phyloP scores from a whole-genome alignment of 2,113 vertebrate genomes.

The Sciurus niger region DNA sequence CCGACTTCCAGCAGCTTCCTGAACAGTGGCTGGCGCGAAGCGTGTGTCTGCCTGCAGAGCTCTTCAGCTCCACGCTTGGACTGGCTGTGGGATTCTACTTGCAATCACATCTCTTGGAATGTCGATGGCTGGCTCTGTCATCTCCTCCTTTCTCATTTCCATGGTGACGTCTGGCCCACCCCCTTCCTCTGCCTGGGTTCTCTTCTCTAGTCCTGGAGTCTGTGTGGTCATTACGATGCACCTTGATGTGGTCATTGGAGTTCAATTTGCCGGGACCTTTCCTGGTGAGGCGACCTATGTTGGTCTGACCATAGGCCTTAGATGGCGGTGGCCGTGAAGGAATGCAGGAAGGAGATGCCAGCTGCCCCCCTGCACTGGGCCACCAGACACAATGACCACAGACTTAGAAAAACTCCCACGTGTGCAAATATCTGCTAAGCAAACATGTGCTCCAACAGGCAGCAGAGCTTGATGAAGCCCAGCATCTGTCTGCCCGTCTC shows the following conservation, averaged over 20 bases:
- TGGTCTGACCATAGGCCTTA: not conserved
- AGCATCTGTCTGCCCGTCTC: not conserved
- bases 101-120: no score
- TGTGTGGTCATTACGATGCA: not conserved
- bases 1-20: not conserved
- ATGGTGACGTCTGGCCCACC: not conserved
- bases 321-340: not conserved
- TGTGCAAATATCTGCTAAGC: not conserved
- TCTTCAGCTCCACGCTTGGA: not conserved
- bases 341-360: not conserved
- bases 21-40: not conserved
- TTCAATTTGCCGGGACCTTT: not conserved
- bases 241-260: no score
- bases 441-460: not conserved
- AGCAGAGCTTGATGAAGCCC: accelerated
- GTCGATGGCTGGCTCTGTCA: accelerated
- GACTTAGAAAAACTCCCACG: not conserved
- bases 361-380: not conserved
- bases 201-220: not conserved
- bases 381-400: no score
- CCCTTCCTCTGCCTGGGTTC: not conserved
- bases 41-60: not conserved
- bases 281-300: not conserved
- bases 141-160: not conserved
- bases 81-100: no score